Base-by-base conservation (phyloP, 2,113 vertebrate species). In the Actenoides lindsayi region DNA sequence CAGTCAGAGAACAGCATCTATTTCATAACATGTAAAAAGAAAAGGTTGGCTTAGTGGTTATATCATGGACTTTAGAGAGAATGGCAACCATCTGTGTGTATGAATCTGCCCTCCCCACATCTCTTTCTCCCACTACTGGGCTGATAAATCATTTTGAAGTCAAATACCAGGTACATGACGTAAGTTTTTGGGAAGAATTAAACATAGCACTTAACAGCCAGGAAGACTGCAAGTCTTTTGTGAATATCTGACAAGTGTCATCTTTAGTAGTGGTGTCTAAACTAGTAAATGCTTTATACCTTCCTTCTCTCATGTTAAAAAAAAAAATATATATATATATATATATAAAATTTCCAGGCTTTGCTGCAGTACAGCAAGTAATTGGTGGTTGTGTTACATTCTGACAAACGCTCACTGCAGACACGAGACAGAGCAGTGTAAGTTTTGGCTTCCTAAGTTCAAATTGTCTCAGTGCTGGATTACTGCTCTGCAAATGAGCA, bases 401-500 rank as follows among this genome's bases (percentile, higher is more conserved):
- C 79, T 95, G 94, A 94, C 24, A 96, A 92, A 91, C 81, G 84
- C 57, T 74, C 16, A 1, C 44, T 70, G 77, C 74, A 96, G 91
- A 93, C 94, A 96, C 0, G 95, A 96, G 92, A 96, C 96, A 97
- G 87, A 95, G 84, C 42, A 81, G 67, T 89, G 71, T 57, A 91
- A 28, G 2, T 75, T 96, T 97, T 97, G 95, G 97, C 97, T 96
- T 96, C 85, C 39, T 91, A 75, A 79, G 3, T 25, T 96, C 57
- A 91, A 95, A 92, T 96, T 94, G 93, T 95, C 96, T 97, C 94
- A 87, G 96, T 35, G 16, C 93, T 28, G 42, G 80, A 92, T 97
- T 96, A 96, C 94, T 94, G 81, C 93, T 97, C 97, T 97, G 89
- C 78, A 97, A 97, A 97, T 82, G 89, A 96, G 71, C 50, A 89